Percentiles rank a stretch among this genome's conserved stretches.
Evolutionary conservation across 2,888 invertebrate species (phyloP).

Genomic region (Sarcophaga subvicina): DNA sequence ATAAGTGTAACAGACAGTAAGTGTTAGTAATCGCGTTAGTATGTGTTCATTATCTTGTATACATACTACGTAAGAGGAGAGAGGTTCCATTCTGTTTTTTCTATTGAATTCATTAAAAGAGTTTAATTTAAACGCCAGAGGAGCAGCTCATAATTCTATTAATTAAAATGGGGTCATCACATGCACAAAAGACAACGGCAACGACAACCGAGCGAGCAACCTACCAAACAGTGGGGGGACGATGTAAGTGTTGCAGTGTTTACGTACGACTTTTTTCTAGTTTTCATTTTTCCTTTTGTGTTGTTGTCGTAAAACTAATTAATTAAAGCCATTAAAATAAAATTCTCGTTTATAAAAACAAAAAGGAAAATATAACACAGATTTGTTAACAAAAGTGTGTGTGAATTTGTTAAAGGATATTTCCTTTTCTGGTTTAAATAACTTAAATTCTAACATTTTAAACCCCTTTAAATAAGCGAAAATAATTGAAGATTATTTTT

Average conservation of each 20-base stretch:
- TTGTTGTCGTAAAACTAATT: conserved; percentile 29
- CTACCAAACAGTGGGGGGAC: too few species aligned
- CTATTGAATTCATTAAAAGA: conserved; percentile 56
- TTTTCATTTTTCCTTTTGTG: not conserved
- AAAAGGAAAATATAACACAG: too few species aligned
- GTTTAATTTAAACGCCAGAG: conserved; percentile 52
- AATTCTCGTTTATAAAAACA: too few species aligned
- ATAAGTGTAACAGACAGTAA: not conserved
- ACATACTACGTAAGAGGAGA: not conserved
- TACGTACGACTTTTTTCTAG: not conserved
- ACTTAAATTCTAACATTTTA: too few species aligned
- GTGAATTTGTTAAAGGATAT: too few species aligned
- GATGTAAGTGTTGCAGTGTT: conserved; percentile 1
- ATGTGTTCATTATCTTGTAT: not conserved
- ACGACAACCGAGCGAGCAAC: too few species aligned
- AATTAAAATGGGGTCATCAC: conserved; percentile 55
- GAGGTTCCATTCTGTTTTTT: not conserved
- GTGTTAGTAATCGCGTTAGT: not conserved
- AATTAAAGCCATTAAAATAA: conserved; percentile 24
- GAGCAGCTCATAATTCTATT: conserved; percentile 51
- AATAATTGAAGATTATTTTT: too few species aligned
- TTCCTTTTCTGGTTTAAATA: too few species aligned
- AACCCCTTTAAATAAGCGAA: too few species aligned
- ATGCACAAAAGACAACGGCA: not conserved
- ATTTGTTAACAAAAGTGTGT: too few species aligned